These are phyloP conservation scores for Siniperca chuatsi DNA, from an alignment of 2,113 vertebrate genomes.

Conservation along the genomic window DNA sequence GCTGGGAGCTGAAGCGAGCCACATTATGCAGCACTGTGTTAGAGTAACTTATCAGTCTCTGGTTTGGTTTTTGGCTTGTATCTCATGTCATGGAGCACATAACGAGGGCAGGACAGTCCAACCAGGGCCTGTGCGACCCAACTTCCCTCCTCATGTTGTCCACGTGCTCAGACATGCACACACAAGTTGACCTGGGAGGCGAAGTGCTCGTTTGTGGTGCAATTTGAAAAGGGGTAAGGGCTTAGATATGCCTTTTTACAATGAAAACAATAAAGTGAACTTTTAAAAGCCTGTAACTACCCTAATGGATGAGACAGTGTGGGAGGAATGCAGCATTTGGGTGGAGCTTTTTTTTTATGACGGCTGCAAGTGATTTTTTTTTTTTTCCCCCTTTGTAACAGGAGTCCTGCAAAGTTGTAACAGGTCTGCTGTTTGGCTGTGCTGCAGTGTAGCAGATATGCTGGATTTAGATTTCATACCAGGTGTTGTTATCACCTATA, in stretches of 20 bases:
- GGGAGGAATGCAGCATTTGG: slow-evolving; percentile 66
- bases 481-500: slow-evolving; percentile 28
- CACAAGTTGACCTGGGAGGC: slow-evolving; percentile 32
- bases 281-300: slow-evolving; percentile 55
- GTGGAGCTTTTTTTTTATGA: slow-evolving; percentile 60
- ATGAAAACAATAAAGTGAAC: slow-evolving; percentile 68
- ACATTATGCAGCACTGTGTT: slow-evolving; percentile 29
- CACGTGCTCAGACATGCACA: slow-evolving; percentile 7
- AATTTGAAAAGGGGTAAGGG: slow-evolving; percentile 56
- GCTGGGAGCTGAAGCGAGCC: slow-evolving; percentile 11
- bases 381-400: slow-evolving; percentile 42
- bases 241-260: slow-evolving; percentile 61
- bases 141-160: slow-evolving; percentile 7
- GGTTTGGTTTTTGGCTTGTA: slow-evolving; percentile 42
- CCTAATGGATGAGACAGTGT: slow-evolving; percentile 48
- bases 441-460: slow-evolving; percentile 46
- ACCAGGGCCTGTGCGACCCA: neutral
- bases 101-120: slow-evolving; percentile 21
- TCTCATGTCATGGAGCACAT: slow-evolving; percentile 38
- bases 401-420: slow-evolving; percentile 58
- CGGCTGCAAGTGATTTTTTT: slow-evolving; percentile 31
- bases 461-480: slow-evolving; percentile 58
- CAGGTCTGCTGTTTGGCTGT: slow-evolving; percentile 40
- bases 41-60: slow-evolving; percentile 33
- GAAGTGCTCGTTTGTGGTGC: slow-evolving; percentile 34